Evolutionary conservation across 2,113 vertebrate genomes (phyloP), one percentile per base, ranked within the genome.

Genomic region (Podarcis raffonei): DNA sequence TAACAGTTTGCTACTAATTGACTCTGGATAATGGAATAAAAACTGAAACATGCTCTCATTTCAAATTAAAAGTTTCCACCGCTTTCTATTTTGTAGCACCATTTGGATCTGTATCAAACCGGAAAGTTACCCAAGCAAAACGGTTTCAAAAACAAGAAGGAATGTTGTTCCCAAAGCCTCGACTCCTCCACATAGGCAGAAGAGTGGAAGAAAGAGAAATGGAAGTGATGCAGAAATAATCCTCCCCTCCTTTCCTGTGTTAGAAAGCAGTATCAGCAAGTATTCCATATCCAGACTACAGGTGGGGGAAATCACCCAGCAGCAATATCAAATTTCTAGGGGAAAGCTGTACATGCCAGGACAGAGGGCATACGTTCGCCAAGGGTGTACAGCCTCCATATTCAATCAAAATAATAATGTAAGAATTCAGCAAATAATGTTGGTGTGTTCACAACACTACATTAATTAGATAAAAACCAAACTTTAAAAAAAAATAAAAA

Each of bases 81-180:
- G 13, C 13, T 53, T 85, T 57, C 62, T 76, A 27, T 65, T 86
- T n/a, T 68, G 42, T 25, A 23, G 69, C 85, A 53, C 30, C 68
- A 79, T 79, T 78, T 69, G 59, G n/a, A 4, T 30, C 69, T 25
- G 0, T 71, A 87, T 59, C 57, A 77, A n/a, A 81, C 4, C 7
- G 87, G 68, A 75, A 89, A 88, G 1, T 12, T 88, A 25, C 30
- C 82, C 6, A 59, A 89, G 37, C 71, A 91, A 13, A 89, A 89
- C 1, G 30, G 16, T 13, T n/a, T 39, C 6, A 3, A 7, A 5
- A 1, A 89, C 27, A 15, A 84, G 90, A 92, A 90, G 4, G 16
- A 89, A 90, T 27, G 9, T 1, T 57, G 27, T 65, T 82, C 15
- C 81, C 83, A 39, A 71, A 48, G 25, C 5, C 27, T 53, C 1